Percentiles rank a stretch among this genome's conserved stretches.
Evolutionary conservation across 2,797 vertebrate species (phyloP).

Genomic region (Chaunax sp.): DNA sequence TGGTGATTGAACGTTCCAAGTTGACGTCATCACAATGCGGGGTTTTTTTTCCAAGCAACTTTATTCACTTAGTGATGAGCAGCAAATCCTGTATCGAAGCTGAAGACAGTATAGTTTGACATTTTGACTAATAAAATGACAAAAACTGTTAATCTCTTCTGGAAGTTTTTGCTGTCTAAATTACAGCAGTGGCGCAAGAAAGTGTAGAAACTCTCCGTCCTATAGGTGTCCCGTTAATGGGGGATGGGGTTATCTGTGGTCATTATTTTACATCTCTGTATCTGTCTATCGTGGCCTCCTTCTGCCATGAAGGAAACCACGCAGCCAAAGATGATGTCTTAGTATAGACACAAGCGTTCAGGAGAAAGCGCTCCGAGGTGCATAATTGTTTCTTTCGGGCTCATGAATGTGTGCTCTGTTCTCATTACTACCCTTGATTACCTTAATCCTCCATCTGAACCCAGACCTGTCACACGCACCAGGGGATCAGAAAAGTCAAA

Average conservation of each 20-base stretch:
- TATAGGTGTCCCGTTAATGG: conserved; percentile 30
- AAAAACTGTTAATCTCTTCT: no score
- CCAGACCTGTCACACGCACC: conserved; percentile 66
- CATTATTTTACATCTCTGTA: conserved; percentile 41
- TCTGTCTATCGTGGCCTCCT: conserved; percentile 50
- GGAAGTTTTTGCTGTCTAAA: no score
- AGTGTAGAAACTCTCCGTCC: no score
- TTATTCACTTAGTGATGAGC: no score
- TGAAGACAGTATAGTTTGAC: no score
- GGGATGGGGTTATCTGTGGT: conserved; percentile 12
- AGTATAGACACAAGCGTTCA: not conserved
- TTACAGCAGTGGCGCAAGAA: no score
- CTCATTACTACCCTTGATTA: conserved; percentile 76
- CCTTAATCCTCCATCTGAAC: conserved; percentile 76
- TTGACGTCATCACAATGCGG: no score
- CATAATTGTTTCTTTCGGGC: conserved; percentile 52
- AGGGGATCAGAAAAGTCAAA: conserved; percentile 71
- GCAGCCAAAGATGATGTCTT: conserved; percentile 25
- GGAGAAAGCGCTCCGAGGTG: conserved; percentile 15
- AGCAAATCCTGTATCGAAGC: no score
- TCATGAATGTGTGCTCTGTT: conserved; percentile 69
- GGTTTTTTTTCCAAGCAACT: no score
- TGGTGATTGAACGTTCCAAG: no score
- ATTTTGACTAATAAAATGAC: no score
- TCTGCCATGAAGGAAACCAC: conserved; percentile 51